These are phyloP conservation scores for Tetramorium alpestre DNA, from an alignment of 1,140 invertebrate genomes.

Conservation along the genomic window DNA sequence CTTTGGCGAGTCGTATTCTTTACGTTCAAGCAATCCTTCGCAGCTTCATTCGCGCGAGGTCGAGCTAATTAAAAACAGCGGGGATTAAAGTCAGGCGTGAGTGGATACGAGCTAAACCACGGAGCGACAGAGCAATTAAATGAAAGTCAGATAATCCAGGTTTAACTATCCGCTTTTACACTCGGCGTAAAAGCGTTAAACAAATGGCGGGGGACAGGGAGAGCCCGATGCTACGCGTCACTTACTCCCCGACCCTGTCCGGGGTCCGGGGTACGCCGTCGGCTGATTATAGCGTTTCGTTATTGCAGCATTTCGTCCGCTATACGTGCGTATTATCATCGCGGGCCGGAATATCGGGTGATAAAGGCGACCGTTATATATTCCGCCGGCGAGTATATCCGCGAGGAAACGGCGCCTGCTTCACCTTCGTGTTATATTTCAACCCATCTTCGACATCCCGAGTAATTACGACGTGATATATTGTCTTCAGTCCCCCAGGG, in stretches of 20 bases:
- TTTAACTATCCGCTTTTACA: constrained; percentile 48
- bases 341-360: constrained; percentile 50
- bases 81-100: constrained; percentile 48
- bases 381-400: constrained; percentile 29
- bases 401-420: constrained; percentile 11
- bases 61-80: constrained; percentile 49
- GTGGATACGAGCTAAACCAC: constrained; percentile 34
- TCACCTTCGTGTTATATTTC: constrained; percentile 58
- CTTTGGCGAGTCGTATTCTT: not conserved
- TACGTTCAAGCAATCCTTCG: not conserved
- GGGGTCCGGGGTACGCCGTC: not conserved
- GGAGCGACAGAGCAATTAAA: constrained; percentile 50
- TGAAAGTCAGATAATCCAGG: constrained; percentile 44
- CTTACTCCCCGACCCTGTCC: not conserved
- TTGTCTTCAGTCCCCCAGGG: constrained; percentile 29
- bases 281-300: constrained; percentile 41
- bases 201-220: not conserved
- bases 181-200: constrained; percentile 31
- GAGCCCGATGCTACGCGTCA: constrained; percentile 5
- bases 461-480: constrained; percentile 64
- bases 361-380: constrained; percentile 46
- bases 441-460: constrained; percentile 57
- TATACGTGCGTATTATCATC: constrained; percentile 32
- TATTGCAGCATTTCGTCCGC: constrained; percentile 23
- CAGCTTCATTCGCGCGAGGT: constrained; percentile 14